These are phyloP conservation scores for Tetramorium alpestre DNA, from an alignment of 1,140 invertebrate genomes.

Conservation along the genomic window DNA sequence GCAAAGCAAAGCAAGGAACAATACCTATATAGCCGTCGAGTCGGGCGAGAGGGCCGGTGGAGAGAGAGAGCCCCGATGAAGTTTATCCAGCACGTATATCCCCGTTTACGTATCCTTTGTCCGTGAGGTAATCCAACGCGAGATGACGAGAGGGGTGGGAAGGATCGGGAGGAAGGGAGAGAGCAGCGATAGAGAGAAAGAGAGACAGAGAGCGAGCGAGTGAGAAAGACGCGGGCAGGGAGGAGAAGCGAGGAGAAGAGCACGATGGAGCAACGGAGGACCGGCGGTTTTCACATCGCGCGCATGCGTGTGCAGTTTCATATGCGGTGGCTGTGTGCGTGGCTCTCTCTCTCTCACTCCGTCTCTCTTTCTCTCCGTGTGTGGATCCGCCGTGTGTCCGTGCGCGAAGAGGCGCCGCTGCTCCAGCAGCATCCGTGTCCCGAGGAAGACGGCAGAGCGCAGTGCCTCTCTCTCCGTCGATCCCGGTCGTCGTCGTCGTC, in stretches of 20 bases:
- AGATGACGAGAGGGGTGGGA: slow-evolving; percentile 4
- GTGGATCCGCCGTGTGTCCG: background rate
- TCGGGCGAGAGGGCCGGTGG: background rate
- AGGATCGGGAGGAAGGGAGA: slow-evolving; percentile 9
- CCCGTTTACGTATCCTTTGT: slow-evolving; percentile 72
- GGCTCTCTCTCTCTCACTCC: background rate
- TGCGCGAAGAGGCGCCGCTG: slow-evolving; percentile 29
- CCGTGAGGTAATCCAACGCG: slow-evolving; percentile 69
- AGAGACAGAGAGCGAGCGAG: background rate
- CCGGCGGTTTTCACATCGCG: slow-evolving; percentile 54
- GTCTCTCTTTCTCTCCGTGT: background rate
- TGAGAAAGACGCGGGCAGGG: slow-evolving; percentile 1
- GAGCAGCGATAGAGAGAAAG: background rate
- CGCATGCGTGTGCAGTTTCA: slow-evolving; percentile 47
- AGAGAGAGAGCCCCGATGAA: slow-evolving; percentile 28
- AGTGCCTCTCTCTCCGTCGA: background rate
- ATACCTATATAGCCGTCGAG: slow-evolving; percentile 51
- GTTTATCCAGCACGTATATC: slow-evolving; percentile 63
- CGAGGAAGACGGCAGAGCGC: slow-evolving; percentile 20
- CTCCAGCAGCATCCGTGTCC: slow-evolving; percentile 42
- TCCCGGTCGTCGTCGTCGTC: background rate
- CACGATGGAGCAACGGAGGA: slow-evolving; percentile 33
- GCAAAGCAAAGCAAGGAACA: slow-evolving; percentile 44
- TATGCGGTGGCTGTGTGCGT: background rate
- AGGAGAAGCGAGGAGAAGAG: slow-evolving; percentile 16